phyloP scores from a whole-genome alignment of 2,888 invertebrate species.

The Scaptodrosophila latifasciaeformis region DNA sequence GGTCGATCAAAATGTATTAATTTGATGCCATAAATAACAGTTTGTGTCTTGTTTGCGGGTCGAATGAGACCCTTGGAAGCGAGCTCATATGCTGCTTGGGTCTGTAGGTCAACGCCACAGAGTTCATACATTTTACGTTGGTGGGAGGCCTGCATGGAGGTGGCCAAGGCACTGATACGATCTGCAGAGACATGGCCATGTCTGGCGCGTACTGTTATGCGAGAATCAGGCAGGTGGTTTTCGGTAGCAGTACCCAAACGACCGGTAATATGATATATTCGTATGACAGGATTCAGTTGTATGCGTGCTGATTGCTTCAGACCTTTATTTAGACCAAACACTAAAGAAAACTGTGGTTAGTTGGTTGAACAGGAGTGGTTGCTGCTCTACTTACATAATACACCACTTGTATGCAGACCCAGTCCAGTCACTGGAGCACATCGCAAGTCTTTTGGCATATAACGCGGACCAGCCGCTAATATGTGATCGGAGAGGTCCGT shows the following conservation, averaged over 20 bases:
- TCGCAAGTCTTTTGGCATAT: constrained; percentile 81
- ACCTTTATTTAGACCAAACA: constrained; percentile 85
- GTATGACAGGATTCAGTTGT: constrained; percentile 79
- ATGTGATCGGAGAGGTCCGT: constrained; percentile 84
- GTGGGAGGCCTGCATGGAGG: constrained; percentile 89
- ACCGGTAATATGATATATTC: constrained; percentile 85
- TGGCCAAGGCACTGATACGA: constrained; percentile 83
- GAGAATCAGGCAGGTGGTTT: constrained; percentile 83
- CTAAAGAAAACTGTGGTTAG: constrained; percentile 68
- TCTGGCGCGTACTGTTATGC: constrained; percentile 81
- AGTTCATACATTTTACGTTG: constrained; percentile 89
- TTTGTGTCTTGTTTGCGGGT: constrained; percentile 81
- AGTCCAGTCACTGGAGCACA: constrained; percentile 79
- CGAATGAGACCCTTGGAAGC: constrained; percentile 88
- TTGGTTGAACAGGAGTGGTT: background rate
- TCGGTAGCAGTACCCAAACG: constrained; percentile 86
- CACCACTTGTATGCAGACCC: constrained; percentile 82
- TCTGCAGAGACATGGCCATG: constrained; percentile 82
- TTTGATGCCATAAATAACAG: constrained; percentile 90
- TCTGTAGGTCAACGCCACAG: constrained; percentile 87
- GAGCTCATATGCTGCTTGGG: constrained; percentile 92
- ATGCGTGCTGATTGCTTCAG: constrained; percentile 78
- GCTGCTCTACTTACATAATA: constrained; percentile 79
- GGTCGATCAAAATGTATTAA: constrained; percentile 89
- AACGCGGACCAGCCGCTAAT: constrained; percentile 84